These are phyloP conservation scores for Cerastis leucographa DNA, from an alignment of 2,888 invertebrate genomes.

Conservation along the genomic window DNA sequence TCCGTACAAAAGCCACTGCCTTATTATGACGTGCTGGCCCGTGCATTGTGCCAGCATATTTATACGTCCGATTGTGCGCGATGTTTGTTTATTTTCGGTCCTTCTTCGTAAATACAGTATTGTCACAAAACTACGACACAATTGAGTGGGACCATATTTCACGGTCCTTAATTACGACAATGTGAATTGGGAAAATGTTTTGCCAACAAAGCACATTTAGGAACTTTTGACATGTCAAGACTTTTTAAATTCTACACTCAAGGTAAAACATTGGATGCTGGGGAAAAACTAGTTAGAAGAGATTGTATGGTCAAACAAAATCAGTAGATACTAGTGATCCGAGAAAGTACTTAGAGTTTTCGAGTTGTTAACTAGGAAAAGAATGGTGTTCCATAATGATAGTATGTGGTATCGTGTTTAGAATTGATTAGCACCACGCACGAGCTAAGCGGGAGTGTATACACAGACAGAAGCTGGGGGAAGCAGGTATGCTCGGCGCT, in stretches of 20 bases:
- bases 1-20: constrained; percentile 87
- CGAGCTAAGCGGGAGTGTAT: constrained; percentile 82
- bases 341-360: constrained; percentile 81
- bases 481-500: constrained; percentile 76
- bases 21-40: constrained; percentile 90
- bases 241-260: constrained; percentile 26
- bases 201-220: constrained; percentile 73
- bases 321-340: constrained; percentile 72
- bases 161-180: constrained; percentile 84
- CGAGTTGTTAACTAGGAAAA: constrained; percentile 84
- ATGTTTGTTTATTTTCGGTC: constrained; percentile 90
- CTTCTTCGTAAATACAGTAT: constrained; percentile 87
- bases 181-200: constrained; percentile 76
- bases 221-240: constrained; percentile 37
- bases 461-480: constrained; percentile 77
- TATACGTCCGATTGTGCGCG: constrained; percentile 85
- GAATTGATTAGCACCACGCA: constrained; percentile 83
- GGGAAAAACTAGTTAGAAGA: constrained; percentile 47
- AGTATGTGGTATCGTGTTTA: constrained; percentile 85
- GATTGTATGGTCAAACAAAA: constrained; percentile 71
- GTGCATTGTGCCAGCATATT: constrained; percentile 88
- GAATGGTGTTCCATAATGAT: constrained; percentile 87
- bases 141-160: constrained; percentile 86
- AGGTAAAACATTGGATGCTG: constrained; percentile 41
- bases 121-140: constrained; percentile 84